A percentile compares a stretch with the other conserved stretches of the same genome.
Conservation (phyloP, 2,797 vertebrate genomes). For the Anabas testudineus region DNA sequence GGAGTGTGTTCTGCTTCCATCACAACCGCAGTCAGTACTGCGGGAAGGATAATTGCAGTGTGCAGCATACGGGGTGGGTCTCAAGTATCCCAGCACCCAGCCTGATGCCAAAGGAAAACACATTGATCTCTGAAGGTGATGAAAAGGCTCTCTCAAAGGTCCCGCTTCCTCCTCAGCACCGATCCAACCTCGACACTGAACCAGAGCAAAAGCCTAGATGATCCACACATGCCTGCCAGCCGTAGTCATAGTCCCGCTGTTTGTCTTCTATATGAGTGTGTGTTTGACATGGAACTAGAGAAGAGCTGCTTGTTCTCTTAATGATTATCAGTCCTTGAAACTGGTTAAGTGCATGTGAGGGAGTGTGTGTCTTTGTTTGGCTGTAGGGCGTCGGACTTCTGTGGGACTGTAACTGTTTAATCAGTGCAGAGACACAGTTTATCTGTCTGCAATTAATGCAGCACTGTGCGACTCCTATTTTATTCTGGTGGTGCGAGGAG, state of each 20-base stretch:
- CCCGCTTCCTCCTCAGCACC: conserved; percentile 68
- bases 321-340: conserved; percentile 35
- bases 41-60: conserved; percentile 78
- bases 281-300: conserved; percentile 24
- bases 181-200: conserved; percentile 66
- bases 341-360: conserved; percentile 6
- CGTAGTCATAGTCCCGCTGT: conserved; percentile 46
- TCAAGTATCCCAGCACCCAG: conserved; percentile 76
- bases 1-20: conserved; percentile 74
- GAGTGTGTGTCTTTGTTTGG: conserved; percentile 19
- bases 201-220: conserved; percentile 58
- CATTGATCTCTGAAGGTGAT: conserved; percentile 84
- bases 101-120: conserved; percentile 79
- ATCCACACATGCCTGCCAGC: conserved; percentile 62
- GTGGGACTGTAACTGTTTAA: conserved; percentile 14
- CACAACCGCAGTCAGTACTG: conserved; percentile 72
- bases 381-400: conserved; percentile 2
- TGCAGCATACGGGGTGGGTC: conserved; percentile 67
- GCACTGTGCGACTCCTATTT: conserved; percentile 21
- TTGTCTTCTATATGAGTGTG: conserved; percentile 46
- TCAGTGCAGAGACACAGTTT: conserved; percentile 17
- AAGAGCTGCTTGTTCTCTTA: conserved; percentile 34
- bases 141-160: conserved; percentile 80
- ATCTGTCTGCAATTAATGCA: conserved; percentile 37
- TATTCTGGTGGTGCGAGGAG: conserved; percentile 14